A percentile compares a stretch with the other conserved stretches of the same genome.
These are phyloP conservation scores for Tethea ocularis DNA, from an alignment of 2,888 invertebrate genomes.

Conservation along the genomic window DNA sequence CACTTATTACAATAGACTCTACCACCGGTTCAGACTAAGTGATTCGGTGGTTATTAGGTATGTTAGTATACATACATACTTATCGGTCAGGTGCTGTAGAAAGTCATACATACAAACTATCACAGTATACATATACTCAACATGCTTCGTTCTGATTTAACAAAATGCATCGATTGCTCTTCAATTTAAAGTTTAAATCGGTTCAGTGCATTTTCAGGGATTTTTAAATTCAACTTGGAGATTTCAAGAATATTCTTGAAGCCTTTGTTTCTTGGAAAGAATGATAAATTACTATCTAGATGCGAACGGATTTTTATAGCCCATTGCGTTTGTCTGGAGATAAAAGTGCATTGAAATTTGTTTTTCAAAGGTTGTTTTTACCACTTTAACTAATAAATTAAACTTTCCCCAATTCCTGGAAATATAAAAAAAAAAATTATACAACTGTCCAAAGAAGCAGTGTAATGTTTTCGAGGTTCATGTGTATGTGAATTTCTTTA, in stretches of 20 bases:
- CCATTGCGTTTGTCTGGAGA: not conserved
- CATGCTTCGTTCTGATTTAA: constrained; percentile 14
- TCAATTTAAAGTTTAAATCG: constrained; percentile 21
- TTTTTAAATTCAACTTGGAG: constrained; percentile 15
- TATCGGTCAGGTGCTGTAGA: not conserved
- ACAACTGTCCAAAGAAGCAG: too few relatives aligned
- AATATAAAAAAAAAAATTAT: too few relatives aligned
- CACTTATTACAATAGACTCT: too few relatives aligned
- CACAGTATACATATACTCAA: not conserved
- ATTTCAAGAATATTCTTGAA: constrained; percentile 17
- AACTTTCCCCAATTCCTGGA: too few relatives aligned
- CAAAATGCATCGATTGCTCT: constrained; percentile 19
- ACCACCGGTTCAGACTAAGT: not conserved
- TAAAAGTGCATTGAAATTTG: not conserved
- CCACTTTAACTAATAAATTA: too few relatives aligned
- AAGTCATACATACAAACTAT: not conserved
- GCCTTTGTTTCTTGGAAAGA: not conserved
- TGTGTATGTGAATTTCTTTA: too few relatives aligned
- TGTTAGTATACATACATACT: not conserved
- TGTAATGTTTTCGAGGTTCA: too few relatives aligned
- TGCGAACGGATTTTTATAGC: not conserved
- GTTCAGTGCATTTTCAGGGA: not conserved
- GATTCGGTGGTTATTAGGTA: too few relatives aligned
- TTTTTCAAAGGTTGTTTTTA: not conserved
- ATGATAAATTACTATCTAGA: not conserved